Evolutionary conservation across 2,113 vertebrate genomes (phyloP), one percentile per base, ranked within the genome.

Genomic region (Osmerus eperlanus): DNA sequence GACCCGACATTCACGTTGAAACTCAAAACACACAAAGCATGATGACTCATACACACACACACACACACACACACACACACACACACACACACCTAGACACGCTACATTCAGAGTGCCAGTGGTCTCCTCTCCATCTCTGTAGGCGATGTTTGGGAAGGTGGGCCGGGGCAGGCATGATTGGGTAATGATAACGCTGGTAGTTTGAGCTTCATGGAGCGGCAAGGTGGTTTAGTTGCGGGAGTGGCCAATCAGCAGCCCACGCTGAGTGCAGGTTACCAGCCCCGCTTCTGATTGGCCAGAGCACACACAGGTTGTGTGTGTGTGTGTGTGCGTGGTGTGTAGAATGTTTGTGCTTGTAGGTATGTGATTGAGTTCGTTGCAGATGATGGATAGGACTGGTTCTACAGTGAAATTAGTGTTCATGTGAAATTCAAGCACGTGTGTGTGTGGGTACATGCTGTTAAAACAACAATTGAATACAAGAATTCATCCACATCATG

Each of bases 171-270:
- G 79, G 82, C 83, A 79, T 83, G 81, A 76, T 75, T 82, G 84
- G 77, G 55, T 82, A 79, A 81, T 85, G 82, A 87, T 86, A 84
- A 87, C 87, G 81, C 82, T 76, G 67, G 80, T 65, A 73, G 79
- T 85, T 84, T 71, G 78, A 6, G 28, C 73, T 65, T 81, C 56
- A 83, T 89, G 85, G 80, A 55, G 70, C 19, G 83, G 68, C 72
- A 4, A 28, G 75, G 19, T 5, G 77, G 70, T 84, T 41, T 3
- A 8, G 8, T 4, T 41, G 36, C 3, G 36, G 0, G 36, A 41
- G 3, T 9, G 7, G 1, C 36, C 6, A 6, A 6, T 41, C 36
- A 1, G 5, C 65, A 5, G 21, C 60, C 51, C 56, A 32, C 86
- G 76, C 76, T 66, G 59, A 16, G 73, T 16, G 65, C 72, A 84